These are phyloP conservation scores for Lutjanus campechanus DNA, from an alignment of 2,797 vertebrate species.

Conservation along the genomic window DNA sequence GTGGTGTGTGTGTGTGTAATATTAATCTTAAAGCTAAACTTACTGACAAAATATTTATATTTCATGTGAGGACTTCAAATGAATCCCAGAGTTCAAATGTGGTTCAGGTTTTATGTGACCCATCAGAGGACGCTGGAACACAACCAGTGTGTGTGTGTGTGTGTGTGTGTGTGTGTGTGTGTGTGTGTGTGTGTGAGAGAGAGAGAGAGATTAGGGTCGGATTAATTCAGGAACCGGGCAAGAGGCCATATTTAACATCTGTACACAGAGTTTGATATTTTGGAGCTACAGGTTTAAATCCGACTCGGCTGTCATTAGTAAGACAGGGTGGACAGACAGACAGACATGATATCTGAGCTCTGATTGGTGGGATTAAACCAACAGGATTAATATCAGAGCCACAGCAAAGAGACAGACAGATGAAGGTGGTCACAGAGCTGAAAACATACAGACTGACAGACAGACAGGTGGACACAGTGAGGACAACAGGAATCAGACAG, in stretches of 20 bases:
- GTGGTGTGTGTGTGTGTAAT: too few relatives aligned
- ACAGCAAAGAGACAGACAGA: constrained; percentile 15
- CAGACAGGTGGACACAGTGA: constrained; percentile 1
- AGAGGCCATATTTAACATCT: constrained; percentile 51
- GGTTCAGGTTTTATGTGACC: neutral
- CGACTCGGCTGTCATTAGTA: neutral
- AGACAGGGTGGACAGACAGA: neutral
- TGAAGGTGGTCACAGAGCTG: constrained; percentile 14
- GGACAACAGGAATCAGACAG: constrained; percentile 23
- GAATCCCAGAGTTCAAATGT: too few relatives aligned
- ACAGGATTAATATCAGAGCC: constrained; percentile 32
- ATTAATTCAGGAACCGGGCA: constrained; percentile 19
- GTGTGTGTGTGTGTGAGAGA: neutral
- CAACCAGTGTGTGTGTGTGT: too few relatives aligned
- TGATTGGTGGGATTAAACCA: constrained; percentile 66
- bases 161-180: neutral
- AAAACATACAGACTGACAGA: neutral
- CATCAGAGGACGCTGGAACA: neutral
- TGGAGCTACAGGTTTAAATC: constrained; percentile 44
- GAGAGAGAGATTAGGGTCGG: constrained; percentile 15
- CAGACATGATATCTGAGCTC: constrained; percentile 32
- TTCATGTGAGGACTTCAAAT: too few relatives aligned
- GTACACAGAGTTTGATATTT: constrained; percentile 47
- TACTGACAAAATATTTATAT: too few relatives aligned
- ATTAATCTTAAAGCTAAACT: too few relatives aligned